Conservation (phyloP, 2,888 invertebrate species). For the Drosophila kambysellisi region DNA sequence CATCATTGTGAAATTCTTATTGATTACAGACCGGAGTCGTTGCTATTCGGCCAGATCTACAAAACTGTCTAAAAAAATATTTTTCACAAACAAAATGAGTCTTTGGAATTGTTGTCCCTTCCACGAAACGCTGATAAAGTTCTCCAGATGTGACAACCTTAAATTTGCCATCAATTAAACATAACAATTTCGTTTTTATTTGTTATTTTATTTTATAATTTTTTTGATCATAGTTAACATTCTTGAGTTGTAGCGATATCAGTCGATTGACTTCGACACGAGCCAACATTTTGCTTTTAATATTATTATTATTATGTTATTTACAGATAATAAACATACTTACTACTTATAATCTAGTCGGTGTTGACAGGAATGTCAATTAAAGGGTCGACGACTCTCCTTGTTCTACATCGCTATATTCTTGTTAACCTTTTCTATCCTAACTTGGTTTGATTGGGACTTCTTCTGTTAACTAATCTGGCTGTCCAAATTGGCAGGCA, state of each 20-base stretch:
- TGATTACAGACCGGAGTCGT: not conserved
- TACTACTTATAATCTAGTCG: not conserved
- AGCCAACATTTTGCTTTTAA: constrained; percentile 1
- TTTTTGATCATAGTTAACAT: not conserved
- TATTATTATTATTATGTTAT: not conserved
- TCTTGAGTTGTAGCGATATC: not conserved
- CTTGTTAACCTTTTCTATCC: not conserved
- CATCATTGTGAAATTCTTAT: constrained; percentile 39
- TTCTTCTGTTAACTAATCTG: not conserved
- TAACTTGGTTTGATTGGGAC: not conserved
- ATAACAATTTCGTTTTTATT: not conserved
- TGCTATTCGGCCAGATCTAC: not conserved
- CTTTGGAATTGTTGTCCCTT: not conserved
- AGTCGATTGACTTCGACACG: constrained; percentile 7
- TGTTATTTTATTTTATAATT: not conserved
- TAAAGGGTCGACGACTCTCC: constrained; percentile 5
- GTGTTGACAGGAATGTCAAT: not conserved
- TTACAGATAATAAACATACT: not conserved
- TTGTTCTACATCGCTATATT: not conserved
- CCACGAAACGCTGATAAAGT: not conserved
- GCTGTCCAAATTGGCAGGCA: not conserved
- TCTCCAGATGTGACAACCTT: constrained; percentile 3
- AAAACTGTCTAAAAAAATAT: not conserved
- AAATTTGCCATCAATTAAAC: constrained; percentile 11
- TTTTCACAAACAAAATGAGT: not conserved